These are phyloP conservation scores for Nyctibius bracteatus DNA, from an alignment of 2,113 vertebrate genomes.

Conservation along the genomic window DNA sequence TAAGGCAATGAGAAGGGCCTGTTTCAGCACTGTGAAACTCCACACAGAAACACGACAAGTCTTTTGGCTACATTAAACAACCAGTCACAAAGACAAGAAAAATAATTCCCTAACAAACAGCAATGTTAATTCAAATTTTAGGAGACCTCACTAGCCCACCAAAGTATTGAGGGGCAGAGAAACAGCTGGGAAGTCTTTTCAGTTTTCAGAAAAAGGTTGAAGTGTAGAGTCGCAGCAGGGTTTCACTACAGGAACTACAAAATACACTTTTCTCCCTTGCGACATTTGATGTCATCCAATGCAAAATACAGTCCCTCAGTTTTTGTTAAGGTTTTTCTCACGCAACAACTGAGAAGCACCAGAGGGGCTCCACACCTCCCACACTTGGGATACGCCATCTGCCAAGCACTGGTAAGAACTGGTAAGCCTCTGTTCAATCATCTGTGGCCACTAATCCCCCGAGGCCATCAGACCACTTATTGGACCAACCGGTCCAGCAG, in stretches of 20 bases:
- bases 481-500: neutral
- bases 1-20: neutral
- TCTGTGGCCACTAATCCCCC: neutral
- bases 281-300: neutral
- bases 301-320: neutral
- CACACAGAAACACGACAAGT: neutral
- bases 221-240: neutral
- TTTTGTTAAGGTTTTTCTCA: neutral
- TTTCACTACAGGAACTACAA: neutral
- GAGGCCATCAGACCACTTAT: neutral
- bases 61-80: neutral
- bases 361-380: neutral
- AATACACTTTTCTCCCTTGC: neutral
- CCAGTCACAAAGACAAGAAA: neutral
- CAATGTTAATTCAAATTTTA: neutral
- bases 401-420: neutral
- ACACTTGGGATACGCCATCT: accelerated
- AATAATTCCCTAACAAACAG: neutral
- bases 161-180: neutral
- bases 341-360: neutral
- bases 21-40: neutral
- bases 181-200: neutral
- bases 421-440: accelerated
- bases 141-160: neutral
- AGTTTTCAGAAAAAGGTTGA: neutral